Base-by-base conservation (phyloP, 2,888 invertebrate species). In the Athripsodes cinereus region DNA sequence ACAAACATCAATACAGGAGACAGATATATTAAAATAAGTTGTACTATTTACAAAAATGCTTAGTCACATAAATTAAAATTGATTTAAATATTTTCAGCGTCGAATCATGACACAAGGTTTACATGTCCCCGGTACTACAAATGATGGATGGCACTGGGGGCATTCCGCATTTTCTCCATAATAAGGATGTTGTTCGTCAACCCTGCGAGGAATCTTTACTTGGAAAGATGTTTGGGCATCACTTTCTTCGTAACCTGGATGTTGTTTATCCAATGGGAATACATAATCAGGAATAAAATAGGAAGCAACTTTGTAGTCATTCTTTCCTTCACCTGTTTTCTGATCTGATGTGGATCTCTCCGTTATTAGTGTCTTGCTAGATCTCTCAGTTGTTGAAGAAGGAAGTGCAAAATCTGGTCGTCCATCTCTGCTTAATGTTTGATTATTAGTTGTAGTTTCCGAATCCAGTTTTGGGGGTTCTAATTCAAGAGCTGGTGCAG, bases 71-170 rank as follows among this genome's bases (percentile, higher is more conserved):
- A 16, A 44, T 44, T 44, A 44, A 44, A 44, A 44, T 44, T 44
- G 13, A 48, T 5, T 19, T 48, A 20, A 6, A 5, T 34, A 26
- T 19, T 34, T 55, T 57, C 55, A 63, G 52, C 63, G 69, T 63
- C 69, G 63, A 65, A 78, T 73, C 21, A 83, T 78, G 50, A 85
- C 77, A 65, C 85, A 86, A 2, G 85, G 85, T 66, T 82, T 80
- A 66, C 85, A 86, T 13, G 80, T 79, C n/a, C 83, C 83, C 0
- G 83, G 83, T 52, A 72, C 72, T 16, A 84, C 69, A 67, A 83
- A 84, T 1, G 81, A 81, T 0, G 85, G 84, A 68, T 84, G 83
- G 66, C 85, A 85, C 63, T 84, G 81, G 0, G 84, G 83, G 58
- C 84, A 85, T 49, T 75, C 72, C 1, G 81, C 79, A 67, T 83